Conservation (phyloP, 2,888 invertebrate genomes). For the Drosophila longiperda region DNA sequence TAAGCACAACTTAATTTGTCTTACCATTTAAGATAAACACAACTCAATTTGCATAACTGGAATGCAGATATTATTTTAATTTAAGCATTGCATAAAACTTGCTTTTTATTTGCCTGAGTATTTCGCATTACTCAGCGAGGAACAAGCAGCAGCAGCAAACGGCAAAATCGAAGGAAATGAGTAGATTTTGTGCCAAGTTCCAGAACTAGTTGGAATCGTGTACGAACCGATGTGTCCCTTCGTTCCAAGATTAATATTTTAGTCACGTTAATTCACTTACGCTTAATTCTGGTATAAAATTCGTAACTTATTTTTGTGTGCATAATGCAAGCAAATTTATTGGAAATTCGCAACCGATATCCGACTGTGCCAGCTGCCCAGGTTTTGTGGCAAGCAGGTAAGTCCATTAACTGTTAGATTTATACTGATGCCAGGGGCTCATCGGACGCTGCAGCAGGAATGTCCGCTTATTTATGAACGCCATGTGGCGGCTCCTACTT, state of each 20-base stretch:
- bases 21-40: conserved; percentile 38
- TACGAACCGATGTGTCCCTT: conserved; percentile 17
- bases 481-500: conserved; percentile 11
- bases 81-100: conserved; percentile 67
- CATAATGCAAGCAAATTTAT: conserved; percentile 74
- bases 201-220: background rate
- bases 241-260: conserved; percentile 71
- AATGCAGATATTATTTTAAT: conserved; percentile 70
- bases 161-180: background rate
- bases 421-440: conserved; percentile 53
- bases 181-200: conserved; percentile 1
- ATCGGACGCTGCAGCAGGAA: conserved; percentile 1
- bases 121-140: conserved; percentile 36
- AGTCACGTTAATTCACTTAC: conserved; percentile 81
- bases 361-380: conserved; percentile 9
- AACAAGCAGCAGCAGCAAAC: conserved; percentile 7
- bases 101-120: conserved; percentile 65
- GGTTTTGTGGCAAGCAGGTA: conserved; percentile 42
- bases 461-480: conserved; percentile 51
- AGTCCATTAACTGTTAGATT: conserved; percentile 75
- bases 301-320: conserved; percentile 77
- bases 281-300: conserved; percentile 81
- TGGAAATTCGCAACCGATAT: conserved; percentile 16
- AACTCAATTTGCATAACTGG: conserved; percentile 64
- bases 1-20: conserved; percentile 5